Base-by-base conservation (phyloP, 2,113 vertebrate genomes). In the Nibea coibor region DNA sequence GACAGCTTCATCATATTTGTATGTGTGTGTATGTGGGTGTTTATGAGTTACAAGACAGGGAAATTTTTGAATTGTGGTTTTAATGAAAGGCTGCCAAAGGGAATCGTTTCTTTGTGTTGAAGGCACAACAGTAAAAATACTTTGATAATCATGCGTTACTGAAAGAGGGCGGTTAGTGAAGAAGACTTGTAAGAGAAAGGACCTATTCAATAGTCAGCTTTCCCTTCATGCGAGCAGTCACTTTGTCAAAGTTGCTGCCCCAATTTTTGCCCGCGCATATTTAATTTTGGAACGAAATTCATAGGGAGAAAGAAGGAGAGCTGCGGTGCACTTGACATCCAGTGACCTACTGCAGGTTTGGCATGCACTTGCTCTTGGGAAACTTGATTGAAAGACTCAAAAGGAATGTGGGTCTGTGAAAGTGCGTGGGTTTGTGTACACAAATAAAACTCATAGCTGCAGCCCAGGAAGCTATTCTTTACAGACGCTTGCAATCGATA, bases 1-100 rank as follows among this genome's bases (percentile, higher is more conserved):
- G 90, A 91, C 89, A 88, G 83, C 86, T 79, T 62, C 76, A 87
- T 80, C 47, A 75, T 72, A 35, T 80, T 82, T 83, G 83, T 75
- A 26, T 61, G 75, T 53, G 51, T 79, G 43, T 8, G 28, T 62
- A 12, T 45, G 16, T 51, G 14, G 77, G 42, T 69, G 43, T 75
- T 4, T 81, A 72, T 57, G 74, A 57, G 22, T 51, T 43, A 75
- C 76, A 59, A 74, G 51, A 78, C 54, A 20, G 19, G 20, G 10
- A 48, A 8, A 48, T 54, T 86, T 86, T 67, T 53, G 45, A 84
- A 80, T 78, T 26, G 54, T 28, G 10, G 10, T 75, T 81, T 48
- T 62, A 78, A 79, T 72, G 80, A 75, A 83, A 70, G 61, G 20
- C 64, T 86, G 85, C 22, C 80, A 82, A 58, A 64, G 69, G 22